Conservation (phyloP, 2,113 vertebrate species). For the Heliornis fulica region DNA sequence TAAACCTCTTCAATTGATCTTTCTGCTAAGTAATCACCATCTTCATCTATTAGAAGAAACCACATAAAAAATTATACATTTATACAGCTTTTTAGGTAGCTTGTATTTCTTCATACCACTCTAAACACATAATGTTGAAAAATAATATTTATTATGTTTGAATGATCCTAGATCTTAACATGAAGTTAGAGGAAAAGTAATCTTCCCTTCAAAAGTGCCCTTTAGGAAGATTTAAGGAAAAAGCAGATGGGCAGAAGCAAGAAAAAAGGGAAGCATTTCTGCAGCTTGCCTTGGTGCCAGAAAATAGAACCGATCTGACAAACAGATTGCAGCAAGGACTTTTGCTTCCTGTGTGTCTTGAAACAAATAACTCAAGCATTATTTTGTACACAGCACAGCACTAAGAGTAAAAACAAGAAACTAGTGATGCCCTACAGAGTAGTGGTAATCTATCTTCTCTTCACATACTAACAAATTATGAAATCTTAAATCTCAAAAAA, state of each 20-base stretch:
- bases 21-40: constrained; percentile 86
- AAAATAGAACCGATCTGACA: background rate
- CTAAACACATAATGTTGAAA: background rate
- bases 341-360: background rate
- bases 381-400: background rate
- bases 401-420: background rate
- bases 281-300: background rate
- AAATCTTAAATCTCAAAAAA: background rate
- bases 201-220: background rate
- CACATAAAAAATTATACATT: constrained; percentile 10
- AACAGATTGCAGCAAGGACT: background rate
- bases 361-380: background rate
- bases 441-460: background rate
- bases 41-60: constrained; percentile 74
- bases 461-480: background rate
- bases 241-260: background rate
- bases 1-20: constrained; percentile 94
- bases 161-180: background rate
- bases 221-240: background rate
- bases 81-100: background rate
- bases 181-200: background rate
- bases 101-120: background rate
- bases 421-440: background rate
- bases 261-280: background rate
- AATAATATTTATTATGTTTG: background rate